Evolutionary conservation across 2,888 invertebrate species (phyloP).

Genomic region (Andrena trimmerana): DNA sequence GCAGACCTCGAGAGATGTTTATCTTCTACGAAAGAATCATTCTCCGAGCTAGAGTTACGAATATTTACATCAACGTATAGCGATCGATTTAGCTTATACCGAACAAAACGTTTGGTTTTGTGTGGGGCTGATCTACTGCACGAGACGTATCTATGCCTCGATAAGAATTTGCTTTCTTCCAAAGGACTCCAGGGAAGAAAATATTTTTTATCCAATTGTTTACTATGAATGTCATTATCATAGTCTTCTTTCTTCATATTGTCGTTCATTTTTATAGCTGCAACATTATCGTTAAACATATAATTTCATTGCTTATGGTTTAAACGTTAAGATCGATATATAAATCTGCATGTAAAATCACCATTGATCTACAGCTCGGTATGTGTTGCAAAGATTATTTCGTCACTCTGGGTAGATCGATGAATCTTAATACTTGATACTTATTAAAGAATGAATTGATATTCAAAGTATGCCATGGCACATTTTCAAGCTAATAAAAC

Average conservation of each 20-base stretch:
- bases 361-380: constrained; percentile 12
- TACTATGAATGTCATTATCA: constrained; percentile 49
- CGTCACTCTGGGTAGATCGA: not conserved
- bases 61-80: constrained; percentile 74
- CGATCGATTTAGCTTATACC: constrained; percentile 76
- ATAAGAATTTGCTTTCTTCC: constrained; percentile 66
- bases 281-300: constrained; percentile 65
- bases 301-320: constrained; percentile 42
- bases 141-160: constrained; percentile 71
- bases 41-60: constrained; percentile 67
- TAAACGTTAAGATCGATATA: constrained; percentile 11
- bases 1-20: constrained; percentile 77
- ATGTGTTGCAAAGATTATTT: constrained; percentile 10
- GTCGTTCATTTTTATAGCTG: constrained; percentile 58
- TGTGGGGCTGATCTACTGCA: constrained; percentile 75
- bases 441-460: not conserved
- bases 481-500: not conserved
- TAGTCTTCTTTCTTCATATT: constrained; percentile 64
- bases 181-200: constrained; percentile 73
- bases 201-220: constrained; percentile 68
- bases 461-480: not conserved
- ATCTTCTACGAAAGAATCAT: constrained; percentile 61
- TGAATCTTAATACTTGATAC: not conserved
- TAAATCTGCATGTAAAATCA: not conserved
- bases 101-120: constrained; percentile 68